A percentile compares a stretch with the other conserved stretches of the same genome.
phyloP scores from a whole-genome alignment of 2,888 invertebrate species.

The Hydriomena furcata region DNA sequence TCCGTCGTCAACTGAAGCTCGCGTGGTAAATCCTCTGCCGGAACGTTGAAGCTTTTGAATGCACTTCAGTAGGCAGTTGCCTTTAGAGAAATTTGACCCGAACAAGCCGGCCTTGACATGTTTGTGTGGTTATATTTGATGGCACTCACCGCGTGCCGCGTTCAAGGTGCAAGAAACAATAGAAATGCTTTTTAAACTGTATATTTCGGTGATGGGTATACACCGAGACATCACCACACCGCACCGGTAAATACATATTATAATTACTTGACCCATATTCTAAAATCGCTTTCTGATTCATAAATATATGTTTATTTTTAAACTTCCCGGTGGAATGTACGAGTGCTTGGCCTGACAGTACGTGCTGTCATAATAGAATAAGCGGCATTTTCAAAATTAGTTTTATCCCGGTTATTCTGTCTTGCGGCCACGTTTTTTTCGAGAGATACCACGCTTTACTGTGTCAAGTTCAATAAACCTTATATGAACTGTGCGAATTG shows the following conservation, averaged over 20 bases:
- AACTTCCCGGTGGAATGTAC: conserved; percentile 32
- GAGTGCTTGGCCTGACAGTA: conserved; percentile 19
- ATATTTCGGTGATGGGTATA: conserved; percentile 14
- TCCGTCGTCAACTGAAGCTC: not conserved
- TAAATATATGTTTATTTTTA: conserved; percentile 27
- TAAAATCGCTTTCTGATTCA: conserved; percentile 27
- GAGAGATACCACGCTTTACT: not conserved
- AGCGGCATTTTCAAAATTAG: conserved; percentile 3
- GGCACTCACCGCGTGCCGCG: conserved; percentile 37
- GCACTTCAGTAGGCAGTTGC: conserved; percentile 18
- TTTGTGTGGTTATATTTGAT: conserved; percentile 59
- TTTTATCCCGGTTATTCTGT: not conserved
- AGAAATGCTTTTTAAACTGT: conserved; percentile 22
- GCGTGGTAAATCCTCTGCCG: not conserved
- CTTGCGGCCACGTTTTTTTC: conserved; percentile 5
- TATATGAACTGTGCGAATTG: not conserved
- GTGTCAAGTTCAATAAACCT: not conserved
- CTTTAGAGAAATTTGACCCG: conserved; percentile 41
- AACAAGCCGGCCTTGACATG: conserved; percentile 56
- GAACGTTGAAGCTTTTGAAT: not conserved
- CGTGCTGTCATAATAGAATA: conserved; percentile 11
- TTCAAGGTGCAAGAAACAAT: conserved; percentile 50
- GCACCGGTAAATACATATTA: conserved; percentile 19
- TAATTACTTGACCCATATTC: conserved; percentile 31
- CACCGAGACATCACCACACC: conserved; percentile 12